Conservation (phyloP, 1,140 invertebrate species). For the Brachionus sp. region DNA sequence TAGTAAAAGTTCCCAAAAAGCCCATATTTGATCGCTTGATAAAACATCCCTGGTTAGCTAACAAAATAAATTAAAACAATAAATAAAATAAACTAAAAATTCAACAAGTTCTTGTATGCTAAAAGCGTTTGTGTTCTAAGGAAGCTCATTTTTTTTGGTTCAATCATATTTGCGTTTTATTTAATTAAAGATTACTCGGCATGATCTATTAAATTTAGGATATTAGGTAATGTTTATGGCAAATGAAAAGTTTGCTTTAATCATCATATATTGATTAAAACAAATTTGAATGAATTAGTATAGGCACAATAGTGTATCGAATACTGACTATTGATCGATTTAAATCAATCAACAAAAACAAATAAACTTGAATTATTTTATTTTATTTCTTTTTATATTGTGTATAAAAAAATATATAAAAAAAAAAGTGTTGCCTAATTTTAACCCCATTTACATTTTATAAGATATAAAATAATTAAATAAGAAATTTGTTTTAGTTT, state of each 20-base stretch:
- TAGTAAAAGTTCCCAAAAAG: constrained; percentile 34
- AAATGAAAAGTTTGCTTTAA: background rate
- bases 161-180: background rate
- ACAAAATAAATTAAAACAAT: background rate
- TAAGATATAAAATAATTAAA: background rate
- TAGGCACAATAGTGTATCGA: background rate
- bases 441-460: background rate
- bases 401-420: too few relatives aligned
- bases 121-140: background rate
- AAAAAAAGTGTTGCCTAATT: background rate
- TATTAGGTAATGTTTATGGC: background rate
- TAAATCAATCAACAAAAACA: constrained; percentile 4
- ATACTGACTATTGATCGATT: background rate
- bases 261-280: background rate
- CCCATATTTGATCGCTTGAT: constrained; percentile 23
- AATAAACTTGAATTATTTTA: background rate
- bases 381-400: background rate
- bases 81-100: background rate
- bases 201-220: background rate
- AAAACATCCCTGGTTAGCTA: constrained; percentile 42
- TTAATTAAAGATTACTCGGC: background rate
- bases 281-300: background rate
- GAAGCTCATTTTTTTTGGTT: background rate
- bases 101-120: background rate
- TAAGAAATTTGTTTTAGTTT: background rate